These are phyloP conservation scores for Margarornis squamiger DNA, from an alignment of 2,797 vertebrate genomes.

Conservation along the genomic window DNA sequence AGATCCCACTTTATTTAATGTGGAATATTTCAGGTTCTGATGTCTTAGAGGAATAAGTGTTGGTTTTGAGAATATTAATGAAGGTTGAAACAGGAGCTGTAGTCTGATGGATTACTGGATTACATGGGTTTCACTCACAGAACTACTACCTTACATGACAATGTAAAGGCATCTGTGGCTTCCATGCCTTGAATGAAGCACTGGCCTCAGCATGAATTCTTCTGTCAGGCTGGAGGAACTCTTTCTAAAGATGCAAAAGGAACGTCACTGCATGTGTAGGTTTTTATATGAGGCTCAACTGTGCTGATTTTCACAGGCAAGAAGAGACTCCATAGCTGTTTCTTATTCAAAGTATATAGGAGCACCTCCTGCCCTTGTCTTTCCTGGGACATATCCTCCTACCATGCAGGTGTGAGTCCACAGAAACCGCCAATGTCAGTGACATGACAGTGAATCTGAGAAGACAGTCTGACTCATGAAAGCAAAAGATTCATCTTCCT, in stretches of 20 bases:
- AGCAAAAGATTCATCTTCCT: not conserved
- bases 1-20: not conserved
- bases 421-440: not conserved
- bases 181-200: not conserved
- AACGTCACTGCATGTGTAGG: not conserved
- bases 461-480: not conserved
- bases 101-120: not conserved
- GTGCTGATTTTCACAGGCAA: not conserved
- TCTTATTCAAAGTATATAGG: not conserved
- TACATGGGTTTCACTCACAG: not conserved
- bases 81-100: not conserved
- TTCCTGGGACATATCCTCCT: not conserved
- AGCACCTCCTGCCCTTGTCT: not conserved
- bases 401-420: not conserved
- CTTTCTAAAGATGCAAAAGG: not conserved
- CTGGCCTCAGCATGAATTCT: not conserved
- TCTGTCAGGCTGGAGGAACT: not conserved
- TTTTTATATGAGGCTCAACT: not conserved
- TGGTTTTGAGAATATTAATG: conserved; percentile 1
- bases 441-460: not conserved
- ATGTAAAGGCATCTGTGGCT: not conserved
- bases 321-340: not conserved
- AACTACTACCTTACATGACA: not conserved
- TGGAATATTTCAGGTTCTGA: conserved; percentile 9
- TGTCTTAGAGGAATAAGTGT: not conserved